Evolutionary conservation across 2,113 vertebrate genomes (phyloP).

Genomic region (Crotalus horridus): DNA sequence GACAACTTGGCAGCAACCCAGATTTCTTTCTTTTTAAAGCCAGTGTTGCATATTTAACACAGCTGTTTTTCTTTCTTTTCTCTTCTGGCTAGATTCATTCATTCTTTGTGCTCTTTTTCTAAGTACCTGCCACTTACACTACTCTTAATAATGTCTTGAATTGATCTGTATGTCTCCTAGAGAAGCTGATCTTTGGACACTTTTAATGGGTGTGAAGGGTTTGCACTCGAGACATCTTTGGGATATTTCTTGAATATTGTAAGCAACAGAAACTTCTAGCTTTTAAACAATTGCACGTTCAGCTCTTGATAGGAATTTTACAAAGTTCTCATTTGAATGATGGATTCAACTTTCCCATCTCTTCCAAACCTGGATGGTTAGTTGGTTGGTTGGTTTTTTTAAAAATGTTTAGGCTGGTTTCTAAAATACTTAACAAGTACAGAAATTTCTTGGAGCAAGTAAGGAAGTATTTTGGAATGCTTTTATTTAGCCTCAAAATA

Average conservation of each 20-base stretch:
- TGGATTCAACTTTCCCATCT: background rate
- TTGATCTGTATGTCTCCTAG: background rate
- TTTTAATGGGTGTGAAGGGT: slow-evolving; percentile 25
- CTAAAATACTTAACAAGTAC: background rate
- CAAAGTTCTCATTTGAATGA: background rate
- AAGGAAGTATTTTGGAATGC: background rate
- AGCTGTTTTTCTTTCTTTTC: slow-evolving; percentile 54
- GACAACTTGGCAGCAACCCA: slow-evolving; percentile 50
- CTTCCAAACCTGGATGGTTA: background rate
- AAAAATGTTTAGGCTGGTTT: background rate
- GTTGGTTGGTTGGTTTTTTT: background rate
- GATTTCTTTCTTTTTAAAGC: slow-evolving; percentile 39
- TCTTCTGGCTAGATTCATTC: slow-evolving; percentile 35
- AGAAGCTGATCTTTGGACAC: slow-evolving; percentile 24
- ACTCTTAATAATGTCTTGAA: slow-evolving; percentile 25
- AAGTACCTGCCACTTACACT: slow-evolving; percentile 29
- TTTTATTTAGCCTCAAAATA: background rate
- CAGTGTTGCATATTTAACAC: slow-evolving; percentile 52
- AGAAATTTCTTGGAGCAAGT: background rate
- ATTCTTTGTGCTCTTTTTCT: slow-evolving; percentile 29
- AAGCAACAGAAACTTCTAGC: slow-evolving; percentile 10
- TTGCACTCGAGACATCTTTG: slow-evolving; percentile 14
- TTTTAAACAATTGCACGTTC: background rate
- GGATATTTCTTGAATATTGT: slow-evolving; percentile 16
- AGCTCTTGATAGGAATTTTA: slow-evolving; percentile 15